Percentiles rank a stretch among this genome's conserved stretches.
Evolutionary conservation across 2,888 invertebrate species (phyloP).

Genomic region (Ctenicera cuprea): DNA sequence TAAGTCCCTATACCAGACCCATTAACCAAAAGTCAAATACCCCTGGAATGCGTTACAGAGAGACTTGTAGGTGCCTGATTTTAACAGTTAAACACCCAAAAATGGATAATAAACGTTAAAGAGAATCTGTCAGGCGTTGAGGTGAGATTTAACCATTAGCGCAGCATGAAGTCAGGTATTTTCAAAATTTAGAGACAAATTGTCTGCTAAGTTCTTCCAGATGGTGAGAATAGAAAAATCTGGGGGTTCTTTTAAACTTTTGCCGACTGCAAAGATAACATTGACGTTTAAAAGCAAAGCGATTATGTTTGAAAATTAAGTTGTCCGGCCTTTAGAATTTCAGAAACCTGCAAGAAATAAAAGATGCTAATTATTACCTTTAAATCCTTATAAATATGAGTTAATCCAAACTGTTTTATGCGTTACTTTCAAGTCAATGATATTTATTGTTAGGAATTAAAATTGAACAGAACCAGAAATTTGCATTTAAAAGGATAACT

Average conservation of each 20-base stretch:
- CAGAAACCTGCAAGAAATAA: conserved; percentile 27
- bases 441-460: conserved; percentile 37
- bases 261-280: conserved; percentile 35
- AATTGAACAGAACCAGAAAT: conserved; percentile 22
- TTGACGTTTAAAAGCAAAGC: conserved; percentile 14
- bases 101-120: conserved; percentile 40
- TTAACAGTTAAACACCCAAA: conserved; percentile 40
- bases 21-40: background rate
- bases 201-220: conserved; percentile 41
- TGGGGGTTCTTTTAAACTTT: conserved; percentile 34
- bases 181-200: conserved; percentile 46
- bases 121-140: conserved; percentile 40
- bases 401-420: conserved; percentile 37
- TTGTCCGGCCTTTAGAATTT: conserved; percentile 29
- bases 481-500: conserved; percentile 42
- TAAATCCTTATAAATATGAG: conserved; percentile 24
- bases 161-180: conserved; percentile 45
- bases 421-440: background rate
- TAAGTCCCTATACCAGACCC: no score
- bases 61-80: conserved; percentile 48
- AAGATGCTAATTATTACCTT: conserved; percentile 23
- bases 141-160: conserved; percentile 43
- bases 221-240: conserved; percentile 33
- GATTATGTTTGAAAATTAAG: conserved; percentile 33
- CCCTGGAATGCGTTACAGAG: conserved; percentile 25